Evolutionary conservation across 2,113 vertebrate genomes (phyloP).

Genomic region (Xiphophorus hellerii): DNA sequence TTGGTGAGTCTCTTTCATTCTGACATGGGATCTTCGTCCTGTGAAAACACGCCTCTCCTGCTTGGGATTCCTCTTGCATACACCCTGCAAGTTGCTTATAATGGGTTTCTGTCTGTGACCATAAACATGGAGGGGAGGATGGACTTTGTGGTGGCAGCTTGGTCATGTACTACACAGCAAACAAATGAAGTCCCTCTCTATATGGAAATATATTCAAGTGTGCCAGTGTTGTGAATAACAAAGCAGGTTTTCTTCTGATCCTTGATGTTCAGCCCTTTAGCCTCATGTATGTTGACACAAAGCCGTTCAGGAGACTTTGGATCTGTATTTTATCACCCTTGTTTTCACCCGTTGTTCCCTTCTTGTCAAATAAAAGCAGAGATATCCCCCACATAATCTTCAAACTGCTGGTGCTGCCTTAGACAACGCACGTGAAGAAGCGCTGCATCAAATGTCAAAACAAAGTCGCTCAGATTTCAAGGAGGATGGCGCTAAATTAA

Average conservation of each 20-base stretch:
- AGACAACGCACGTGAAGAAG: neutral
- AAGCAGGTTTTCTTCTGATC: constrained; percentile 5
- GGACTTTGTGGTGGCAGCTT: constrained; percentile 22
- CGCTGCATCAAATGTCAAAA: constrained; percentile 48
- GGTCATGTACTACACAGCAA: constrained; percentile 29
- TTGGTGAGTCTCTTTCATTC: constrained; percentile 8
- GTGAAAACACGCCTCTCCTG: constrained; percentile 27
- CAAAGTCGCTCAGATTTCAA: constrained; percentile 33
- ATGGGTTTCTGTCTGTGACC: constrained; percentile 52
- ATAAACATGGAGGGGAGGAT: constrained; percentile 41
- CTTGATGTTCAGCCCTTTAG: neutral
- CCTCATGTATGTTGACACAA: neutral
- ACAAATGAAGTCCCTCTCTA: constrained; percentile 45
- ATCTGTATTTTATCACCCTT: constrained; percentile 6
- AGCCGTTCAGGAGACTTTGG: neutral
- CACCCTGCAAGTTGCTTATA: constrained; percentile 39
- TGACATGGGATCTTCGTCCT: constrained; percentile 17
- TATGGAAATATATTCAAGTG: constrained; percentile 59
- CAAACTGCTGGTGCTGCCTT: constrained; percentile 18
- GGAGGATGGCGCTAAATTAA: constrained; percentile 31
- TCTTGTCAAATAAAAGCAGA: constrained; percentile 1
- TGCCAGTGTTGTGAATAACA: neutral
- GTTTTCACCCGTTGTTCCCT: neutral
- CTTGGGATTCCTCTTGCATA: constrained; percentile 30
- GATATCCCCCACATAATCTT: constrained; percentile 16